These are phyloP conservation scores for Elysia chlorotica DNA, from an alignment of 1,140 invertebrate species.

Conservation along the genomic window DNA sequence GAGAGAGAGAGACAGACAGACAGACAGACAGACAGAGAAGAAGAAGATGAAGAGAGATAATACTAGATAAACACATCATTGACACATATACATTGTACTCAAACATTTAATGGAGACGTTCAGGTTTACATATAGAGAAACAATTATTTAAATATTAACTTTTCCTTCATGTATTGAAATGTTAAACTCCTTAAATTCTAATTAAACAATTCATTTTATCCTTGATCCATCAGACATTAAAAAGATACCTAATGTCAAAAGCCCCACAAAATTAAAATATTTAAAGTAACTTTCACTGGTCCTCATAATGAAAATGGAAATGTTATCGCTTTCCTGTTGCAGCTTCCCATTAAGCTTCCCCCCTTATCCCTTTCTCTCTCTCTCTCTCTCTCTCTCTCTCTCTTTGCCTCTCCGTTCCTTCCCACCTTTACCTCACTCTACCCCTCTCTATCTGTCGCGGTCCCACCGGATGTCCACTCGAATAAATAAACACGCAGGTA, in stretches of 20 bases:
- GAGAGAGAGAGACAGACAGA: neutral
- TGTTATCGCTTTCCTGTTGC: neutral
- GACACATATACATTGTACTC: neutral
- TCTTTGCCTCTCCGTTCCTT: neutral
- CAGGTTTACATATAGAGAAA: neutral
- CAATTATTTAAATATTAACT: neutral
- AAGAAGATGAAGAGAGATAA: neutral
- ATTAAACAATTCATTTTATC: neutral
- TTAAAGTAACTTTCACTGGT: too few species aligned
- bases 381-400: slow-evolving; percentile 7
- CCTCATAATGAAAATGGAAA: neutral
- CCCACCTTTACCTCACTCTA: neutral
- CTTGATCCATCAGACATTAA: neutral
- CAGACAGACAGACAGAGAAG: neutral
- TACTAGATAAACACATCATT: neutral
- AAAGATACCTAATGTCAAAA: neutral
- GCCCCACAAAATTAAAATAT: neutral
- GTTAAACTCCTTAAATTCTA: too few species aligned
- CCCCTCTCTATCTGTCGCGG: neutral
- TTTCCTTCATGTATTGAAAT: too few species aligned
- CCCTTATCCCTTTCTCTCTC: slow-evolving; percentile 1
- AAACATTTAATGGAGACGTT: neutral
- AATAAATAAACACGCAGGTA: too few species aligned
- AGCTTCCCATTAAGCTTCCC: neutral
- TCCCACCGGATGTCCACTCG: too few species aligned